Evolutionary conservation across 2,113 vertebrate species (phyloP), one percentile per base, ranked within the genome.

Genomic region (Ailuropoda melanoleuca): DNA sequence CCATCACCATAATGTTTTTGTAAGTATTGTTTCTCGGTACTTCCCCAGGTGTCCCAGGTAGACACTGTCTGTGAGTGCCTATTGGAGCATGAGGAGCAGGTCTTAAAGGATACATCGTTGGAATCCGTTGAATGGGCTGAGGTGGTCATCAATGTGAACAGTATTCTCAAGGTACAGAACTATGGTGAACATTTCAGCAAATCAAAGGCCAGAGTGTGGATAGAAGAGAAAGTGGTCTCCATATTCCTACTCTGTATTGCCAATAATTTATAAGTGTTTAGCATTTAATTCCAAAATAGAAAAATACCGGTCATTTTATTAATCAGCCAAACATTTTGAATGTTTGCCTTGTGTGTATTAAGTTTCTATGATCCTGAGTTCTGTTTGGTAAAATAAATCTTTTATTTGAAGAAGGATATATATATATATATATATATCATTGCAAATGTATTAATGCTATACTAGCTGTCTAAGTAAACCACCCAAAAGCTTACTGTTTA

Each of bases 31-130:
- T 23, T 72, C 39, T 95, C 15, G 96, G 6, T 64, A 8, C 62
- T 88, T 96, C 88, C 26, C 55, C 98, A 99, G 99, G 99, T 99
- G n/a, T 99, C 99, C 34, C 99, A 99, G 97, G 99, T 99, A 97
- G 99, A 99, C 91, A 98, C 98, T 0, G 99, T 99, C 97, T 99
- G 99, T 15, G 99, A 99, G 83, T 99, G 99, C 87, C 98, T 99
- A 81, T 98, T 99, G 95, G 99, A 99, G 86, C 99, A 99, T 4
- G 99, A 99, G 96, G 99, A 99, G 80, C 99, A 98, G 72, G 98
- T 99, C 83, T 98, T 99, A 97, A 99, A 99, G 97, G 99, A 99
- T 39, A 98, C 92, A 12, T 97, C 98, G 0, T 78, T 99, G 0
- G 99, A 99, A 50, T 99, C 99, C 0, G 95, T 98, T 48, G 99